Evolutionary conservation across 2,888 invertebrate genomes (phyloP).

Genomic region (Eucera pruinosa): DNA sequence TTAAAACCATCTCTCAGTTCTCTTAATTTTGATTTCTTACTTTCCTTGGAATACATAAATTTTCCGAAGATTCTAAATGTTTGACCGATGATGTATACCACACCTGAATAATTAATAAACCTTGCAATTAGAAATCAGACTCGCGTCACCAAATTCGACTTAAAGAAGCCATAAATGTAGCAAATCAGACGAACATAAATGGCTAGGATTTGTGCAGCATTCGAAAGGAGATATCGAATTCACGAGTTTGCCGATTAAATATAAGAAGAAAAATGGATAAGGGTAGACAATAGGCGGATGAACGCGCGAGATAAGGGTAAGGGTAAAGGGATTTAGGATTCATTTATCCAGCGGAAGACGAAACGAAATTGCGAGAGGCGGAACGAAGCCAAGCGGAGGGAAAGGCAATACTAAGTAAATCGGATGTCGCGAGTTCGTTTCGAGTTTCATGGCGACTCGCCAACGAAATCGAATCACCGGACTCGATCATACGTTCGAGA

Average conservation of each 20-base stretch:
- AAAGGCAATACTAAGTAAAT: constrained; percentile 41
- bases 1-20: too few relatives aligned
- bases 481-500: constrained; percentile 52
- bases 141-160: too few relatives aligned
- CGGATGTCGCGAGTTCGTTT: constrained; percentile 41
- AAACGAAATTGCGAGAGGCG: constrained; percentile 24
- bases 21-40: too few relatives aligned
- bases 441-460: constrained; percentile 47
- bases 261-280: neutral
- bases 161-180: too few relatives aligned
- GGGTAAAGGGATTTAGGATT: constrained; percentile 29
- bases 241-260: neutral
- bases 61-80: too few relatives aligned
- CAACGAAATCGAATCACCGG: constrained; percentile 52
- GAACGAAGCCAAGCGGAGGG: constrained; percentile 36
- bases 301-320: constrained; percentile 4
- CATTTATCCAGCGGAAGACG: constrained; percentile 34
- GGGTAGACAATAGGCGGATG: neutral
- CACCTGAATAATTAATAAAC: too few relatives aligned
- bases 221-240: neutral
- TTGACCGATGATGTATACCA: too few relatives aligned
- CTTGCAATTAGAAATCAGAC: too few relatives aligned
- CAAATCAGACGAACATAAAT: too few relatives aligned
- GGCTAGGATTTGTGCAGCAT: too few relatives aligned
- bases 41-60: too few relatives aligned